phyloP scores from a whole-genome alignment of 2,113 vertebrate genomes.

The Sorex araneus region DNA sequence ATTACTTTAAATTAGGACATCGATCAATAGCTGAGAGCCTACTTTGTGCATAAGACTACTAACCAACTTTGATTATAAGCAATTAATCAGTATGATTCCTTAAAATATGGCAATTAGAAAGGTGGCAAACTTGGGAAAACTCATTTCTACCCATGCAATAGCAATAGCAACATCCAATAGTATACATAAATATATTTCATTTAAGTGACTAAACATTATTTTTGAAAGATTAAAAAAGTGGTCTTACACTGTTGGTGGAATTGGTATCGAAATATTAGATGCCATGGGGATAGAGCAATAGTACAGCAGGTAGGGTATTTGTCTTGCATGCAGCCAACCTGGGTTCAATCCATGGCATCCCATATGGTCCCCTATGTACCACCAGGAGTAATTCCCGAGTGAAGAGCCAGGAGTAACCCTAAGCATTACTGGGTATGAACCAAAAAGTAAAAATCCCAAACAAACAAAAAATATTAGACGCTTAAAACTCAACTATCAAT shows the following conservation, averaged over 20 bases:
- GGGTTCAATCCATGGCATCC: too few relatives aligned
- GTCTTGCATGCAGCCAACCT: too few relatives aligned
- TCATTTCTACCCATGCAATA: neutral
- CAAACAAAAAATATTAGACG: too few relatives aligned
- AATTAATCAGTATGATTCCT: slow-evolving; percentile 49
- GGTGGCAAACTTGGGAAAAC: neutral
- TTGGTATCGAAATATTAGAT: too few relatives aligned
- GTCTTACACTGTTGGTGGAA: neutral
- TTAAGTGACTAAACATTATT: slow-evolving; percentile 41
- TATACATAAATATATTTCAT: neutral
- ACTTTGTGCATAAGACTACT: slow-evolving; percentile 28
- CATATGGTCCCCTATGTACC: too few relatives aligned
- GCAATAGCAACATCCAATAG: neutral
- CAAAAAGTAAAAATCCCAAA: too few relatives aligned
- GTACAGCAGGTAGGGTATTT: too few relatives aligned
- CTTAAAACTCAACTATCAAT: too few relatives aligned
- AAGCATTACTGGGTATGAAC: too few relatives aligned
- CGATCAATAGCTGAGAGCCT: slow-evolving; percentile 9
- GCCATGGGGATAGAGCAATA: too few relatives aligned
- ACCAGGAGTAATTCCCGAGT: too few relatives aligned
- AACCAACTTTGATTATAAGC: slow-evolving; percentile 34
- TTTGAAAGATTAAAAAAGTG: slow-evolving; percentile 52
- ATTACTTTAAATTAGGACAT: slow-evolving; percentile 42
- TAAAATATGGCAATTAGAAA: slow-evolving; percentile 15
- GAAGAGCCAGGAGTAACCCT: too few relatives aligned